Conservation (phyloP, 2,888 invertebrate genomes). For the Platerodrilus igneus region DNA sequence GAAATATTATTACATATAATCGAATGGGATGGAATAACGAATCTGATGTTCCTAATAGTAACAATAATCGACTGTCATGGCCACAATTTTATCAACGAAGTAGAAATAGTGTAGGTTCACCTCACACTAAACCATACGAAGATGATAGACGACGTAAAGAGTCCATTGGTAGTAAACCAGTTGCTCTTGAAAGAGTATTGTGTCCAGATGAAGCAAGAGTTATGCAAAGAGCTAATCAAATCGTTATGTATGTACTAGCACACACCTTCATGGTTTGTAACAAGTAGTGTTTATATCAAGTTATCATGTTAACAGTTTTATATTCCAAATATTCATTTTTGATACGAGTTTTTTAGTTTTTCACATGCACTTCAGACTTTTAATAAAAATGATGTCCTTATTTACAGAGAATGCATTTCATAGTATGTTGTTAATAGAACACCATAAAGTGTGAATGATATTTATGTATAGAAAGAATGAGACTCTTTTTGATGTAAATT, state of each 20-base stretch:
- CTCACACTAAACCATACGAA: slow-evolving; percentile 34
- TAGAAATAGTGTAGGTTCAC: slow-evolving; percentile 38
- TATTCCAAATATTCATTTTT: too few species aligned
- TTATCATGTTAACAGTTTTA: too few species aligned
- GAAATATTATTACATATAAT: slow-evolving; percentile 42
- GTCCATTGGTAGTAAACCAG: slow-evolving; percentile 41
- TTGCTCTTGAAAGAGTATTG: slow-evolving; percentile 56
- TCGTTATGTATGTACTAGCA: slow-evolving; percentile 70
- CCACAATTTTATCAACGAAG: slow-evolving; percentile 49
- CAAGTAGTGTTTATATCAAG: too few species aligned
- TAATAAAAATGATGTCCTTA: too few species aligned
- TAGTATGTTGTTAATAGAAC: too few species aligned
- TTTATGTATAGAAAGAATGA: too few species aligned
- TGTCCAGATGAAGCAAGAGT: slow-evolving; percentile 73
- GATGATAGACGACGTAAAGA: slow-evolving; percentile 47
- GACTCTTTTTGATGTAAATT: too few species aligned
- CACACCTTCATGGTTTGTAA: too few species aligned
- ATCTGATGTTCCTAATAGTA: slow-evolving; percentile 48
- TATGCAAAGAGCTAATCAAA: slow-evolving; percentile 81
- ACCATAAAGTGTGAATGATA: too few species aligned
- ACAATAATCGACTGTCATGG: slow-evolving; percentile 55
- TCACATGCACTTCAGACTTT: too few species aligned
- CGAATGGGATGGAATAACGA: slow-evolving; percentile 47
- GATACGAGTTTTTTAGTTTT: too few species aligned
- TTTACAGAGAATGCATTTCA: too few species aligned